Evolutionary conservation across 2,113 vertebrate species (phyloP).

Genomic region (Brienomyrus brachyistius): DNA sequence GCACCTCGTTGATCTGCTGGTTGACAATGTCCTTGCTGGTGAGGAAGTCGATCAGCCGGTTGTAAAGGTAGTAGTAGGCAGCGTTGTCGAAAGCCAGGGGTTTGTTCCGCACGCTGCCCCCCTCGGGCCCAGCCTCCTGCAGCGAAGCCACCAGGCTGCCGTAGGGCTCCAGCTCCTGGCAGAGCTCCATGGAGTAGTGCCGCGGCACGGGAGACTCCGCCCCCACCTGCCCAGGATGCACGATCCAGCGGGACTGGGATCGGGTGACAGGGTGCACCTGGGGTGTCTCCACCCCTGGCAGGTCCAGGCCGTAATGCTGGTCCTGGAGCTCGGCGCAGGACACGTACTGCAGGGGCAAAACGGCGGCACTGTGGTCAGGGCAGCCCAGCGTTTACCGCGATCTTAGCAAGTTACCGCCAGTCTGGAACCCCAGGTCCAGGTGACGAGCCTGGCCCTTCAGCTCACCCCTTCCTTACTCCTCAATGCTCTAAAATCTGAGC

Average conservation of each 20-base stretch:
- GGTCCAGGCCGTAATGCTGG: slow-evolving; percentile 71
- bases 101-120: slow-evolving; percentile 45
- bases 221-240: slow-evolving; percentile 53
- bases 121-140: slow-evolving; percentile 44
- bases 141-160: slow-evolving; percentile 53
- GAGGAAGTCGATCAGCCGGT: slow-evolving; percentile 90
- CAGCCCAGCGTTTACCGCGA: neutral
- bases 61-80: slow-evolving; percentile 94
- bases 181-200: slow-evolving; percentile 71
- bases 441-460: neutral
- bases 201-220: slow-evolving; percentile 36
- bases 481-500: neutral
- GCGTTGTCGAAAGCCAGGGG: slow-evolving; percentile 78
- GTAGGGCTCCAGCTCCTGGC: slow-evolving; percentile 81
- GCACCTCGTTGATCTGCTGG: slow-evolving; percentile 81
- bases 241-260: slow-evolving; percentile 65
- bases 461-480: neutral
- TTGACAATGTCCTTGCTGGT: slow-evolving; percentile 86
- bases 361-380: neutral
- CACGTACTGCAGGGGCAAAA: slow-evolving; percentile 62
- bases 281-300: slow-evolving; percentile 64
- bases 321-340: slow-evolving; percentile 87
- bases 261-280: slow-evolving; percentile 83
- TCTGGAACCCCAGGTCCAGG: neutral
- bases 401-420: neutral